Base-by-base conservation (phyloP, 2,888 invertebrate genomes). In the Diogma glabrata region DNA sequence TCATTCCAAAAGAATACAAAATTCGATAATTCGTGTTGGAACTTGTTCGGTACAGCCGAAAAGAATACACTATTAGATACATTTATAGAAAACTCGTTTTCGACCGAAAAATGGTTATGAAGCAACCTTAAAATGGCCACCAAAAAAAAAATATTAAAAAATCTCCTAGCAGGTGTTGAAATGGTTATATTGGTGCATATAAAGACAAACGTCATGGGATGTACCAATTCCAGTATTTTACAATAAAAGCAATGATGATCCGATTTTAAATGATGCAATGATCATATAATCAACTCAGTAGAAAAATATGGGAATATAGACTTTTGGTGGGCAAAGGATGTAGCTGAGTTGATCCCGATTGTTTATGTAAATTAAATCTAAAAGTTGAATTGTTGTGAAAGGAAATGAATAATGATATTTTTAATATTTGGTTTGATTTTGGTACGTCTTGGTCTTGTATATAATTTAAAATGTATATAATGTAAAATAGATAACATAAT, bases 341-440 rank as follows among this genome's bases (percentile, higher is more conserved):
- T 79, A 9, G 72, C 76, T 24, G 75, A 89, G 50, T 66, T 95
- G 10, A 61, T 92, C 14, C 76, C 84, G 0, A 60, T 24, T 63
- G 81, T 9, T 61, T 75, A 1, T 60, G 67, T 2, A 70, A 79
- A 52, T 60, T 73, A 12, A 65, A 72, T 16, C 53, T 78, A 4
- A 59, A 69, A 4, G 53, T 60, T 0, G 62, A 71, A 2, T 79
- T 12, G 63, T 86, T 10, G 72, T 70, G 46, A 87, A 79, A 63
- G 83, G 87, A 57, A 71, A 77, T 66, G n/a, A n/a, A n/a, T n/a
- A n/a, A n/a, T n/a, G 81, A 99, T 65, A 96, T 99, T 62, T 80
- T 99, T 72, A 99, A 99, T 67, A 96, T 99, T 60, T 99, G 99
- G 99, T 84, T 99, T 64, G 99, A 99, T 67, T 96, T 96, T 55